Base-by-base conservation (phyloP, 1,140 invertebrate genomes). In the Aphis gossypii region DNA sequence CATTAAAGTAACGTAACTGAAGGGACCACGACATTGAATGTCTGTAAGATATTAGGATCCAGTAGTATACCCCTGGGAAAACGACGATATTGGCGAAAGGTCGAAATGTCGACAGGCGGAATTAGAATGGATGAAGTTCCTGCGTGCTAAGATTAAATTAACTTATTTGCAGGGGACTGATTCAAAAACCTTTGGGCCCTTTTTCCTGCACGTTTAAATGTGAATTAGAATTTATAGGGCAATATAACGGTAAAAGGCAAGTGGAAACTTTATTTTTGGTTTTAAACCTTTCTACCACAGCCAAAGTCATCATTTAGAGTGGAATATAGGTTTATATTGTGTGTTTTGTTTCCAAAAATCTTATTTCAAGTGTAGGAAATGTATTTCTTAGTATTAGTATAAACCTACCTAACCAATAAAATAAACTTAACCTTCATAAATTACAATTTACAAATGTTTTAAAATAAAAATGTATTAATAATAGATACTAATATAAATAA, bases 111-210 rank as follows among this genome's bases (percentile, higher is more conserved):
- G 92, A 93, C 92, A 93, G 82, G 68, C 92, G 38, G 82, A 93
- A 93, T 93, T 93, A 86, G 92, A 93, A 93, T 86, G 76, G 92
- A 93, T 93, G 92, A 86, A 93, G 92, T 93, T 54, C 38, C 48
- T 56, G 82, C 92, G 92, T 93, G 92, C 92, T 44, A 56, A 56
- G 92, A 93, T 93, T 93, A 93, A 86, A 93, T 93, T 93, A 93
- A 86, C 92, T 93, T 93, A 48, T 84, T 86, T 54, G 82, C 46
- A 21, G 21, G 38, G 56, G 82, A n/a, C 46, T 60, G 76, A 56
- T 93, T 93, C 76, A 35, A 93, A 92, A 86, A 93, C 92, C 92
- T 38, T 86, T 84, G 82, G 30, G 23, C 35, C 25, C 7, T 54
- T 84, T 93, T 84, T 51, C 25, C 38, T 7, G 35, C 48, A 86